Evolutionary conservation across 2,888 invertebrate species (phyloP), one percentile per base, ranked within the genome.

Genomic region (Callyntrura sp.): DNA sequence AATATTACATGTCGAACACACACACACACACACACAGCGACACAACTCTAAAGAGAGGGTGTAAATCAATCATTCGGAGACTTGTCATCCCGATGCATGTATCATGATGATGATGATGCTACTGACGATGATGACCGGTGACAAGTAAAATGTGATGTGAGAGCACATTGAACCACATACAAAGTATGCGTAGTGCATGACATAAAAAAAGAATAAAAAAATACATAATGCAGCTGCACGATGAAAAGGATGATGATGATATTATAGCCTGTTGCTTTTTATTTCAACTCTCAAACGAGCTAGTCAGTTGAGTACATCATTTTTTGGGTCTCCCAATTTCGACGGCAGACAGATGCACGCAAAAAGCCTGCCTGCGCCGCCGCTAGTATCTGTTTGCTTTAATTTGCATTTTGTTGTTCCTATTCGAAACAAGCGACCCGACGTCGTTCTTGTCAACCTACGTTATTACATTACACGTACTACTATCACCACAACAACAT

Each of bases 151-250:
- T 73, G 70, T 78, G 76, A 78, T 73, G 70, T 78, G 76, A 89
- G 76, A 89, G 89, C 84, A 84, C 89, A 84, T 84, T 89, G 89
- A 89, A 89, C 89, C 84, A 62, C 60, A 78, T 35, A 35, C 35
- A 35, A 35, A 35, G 35, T 35, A 35, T 35, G 35, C 35, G 35
- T 35, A 35, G 3, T 35, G 35, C 35, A 35, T 35, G 35, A 6
- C 35, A 35, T 35, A 35, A 81, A 68, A 48, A 17, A 51, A 48
- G 14, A 0, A 28, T 25, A 57, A 51, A 68, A 68, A 68, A 68
- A 1, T 68, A 68, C 28, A 62, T 51, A 25, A 51, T 76, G 76
- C 76, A 76, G 48, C 76, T 76, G 76, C 76, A 23, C 48, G 76
- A 51, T 76, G 76, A 76, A 17, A 25, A 76, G 12, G 68, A 68